Percentiles rank a stretch among this genome's conserved stretches.
Conservation (phyloP, 2,113 vertebrate species). For the Smithornis capensis region DNA sequence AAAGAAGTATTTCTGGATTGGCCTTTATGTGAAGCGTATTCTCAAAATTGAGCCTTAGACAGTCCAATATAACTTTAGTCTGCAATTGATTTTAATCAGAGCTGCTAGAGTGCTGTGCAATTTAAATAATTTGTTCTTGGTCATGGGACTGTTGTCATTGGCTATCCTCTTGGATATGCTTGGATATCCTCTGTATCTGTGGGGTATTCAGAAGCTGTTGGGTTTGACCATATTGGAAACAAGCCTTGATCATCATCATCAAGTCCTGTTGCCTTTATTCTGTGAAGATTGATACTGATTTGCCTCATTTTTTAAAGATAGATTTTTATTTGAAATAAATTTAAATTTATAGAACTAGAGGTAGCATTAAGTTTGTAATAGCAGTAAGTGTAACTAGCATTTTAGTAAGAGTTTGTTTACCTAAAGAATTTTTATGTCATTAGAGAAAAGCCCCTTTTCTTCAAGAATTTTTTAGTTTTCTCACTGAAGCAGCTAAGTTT, state of each 20-base stretch:
- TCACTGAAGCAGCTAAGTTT: not conserved
- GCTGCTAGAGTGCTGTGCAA: not conserved
- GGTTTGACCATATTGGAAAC: not conserved
- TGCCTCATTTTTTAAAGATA: not conserved
- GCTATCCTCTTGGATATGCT: not conserved
- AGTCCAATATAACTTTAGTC: not conserved
- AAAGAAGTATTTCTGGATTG: not conserved
- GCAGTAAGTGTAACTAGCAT: not conserved
- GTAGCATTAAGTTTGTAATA: not conserved
- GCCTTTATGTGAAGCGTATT: not conserved
- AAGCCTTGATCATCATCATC: not conserved
- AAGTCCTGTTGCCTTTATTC: not conserved
- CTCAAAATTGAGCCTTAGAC: not conserved
- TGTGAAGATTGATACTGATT: not conserved
- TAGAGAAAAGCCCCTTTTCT: not conserved
- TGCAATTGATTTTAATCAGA: not conserved
- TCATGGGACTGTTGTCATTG: not conserved
- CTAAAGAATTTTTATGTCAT: not conserved
- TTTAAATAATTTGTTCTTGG: not conserved
- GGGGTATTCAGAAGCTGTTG: not conserved
- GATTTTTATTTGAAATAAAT: not conserved
- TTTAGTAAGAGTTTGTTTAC: not conserved
- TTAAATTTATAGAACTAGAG: not conserved
- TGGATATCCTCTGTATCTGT: not conserved
- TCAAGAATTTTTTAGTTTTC: not conserved